Evolutionary conservation across 2,113 vertebrate species (phyloP).

Genomic region (Fulmarus glacialis): DNA sequence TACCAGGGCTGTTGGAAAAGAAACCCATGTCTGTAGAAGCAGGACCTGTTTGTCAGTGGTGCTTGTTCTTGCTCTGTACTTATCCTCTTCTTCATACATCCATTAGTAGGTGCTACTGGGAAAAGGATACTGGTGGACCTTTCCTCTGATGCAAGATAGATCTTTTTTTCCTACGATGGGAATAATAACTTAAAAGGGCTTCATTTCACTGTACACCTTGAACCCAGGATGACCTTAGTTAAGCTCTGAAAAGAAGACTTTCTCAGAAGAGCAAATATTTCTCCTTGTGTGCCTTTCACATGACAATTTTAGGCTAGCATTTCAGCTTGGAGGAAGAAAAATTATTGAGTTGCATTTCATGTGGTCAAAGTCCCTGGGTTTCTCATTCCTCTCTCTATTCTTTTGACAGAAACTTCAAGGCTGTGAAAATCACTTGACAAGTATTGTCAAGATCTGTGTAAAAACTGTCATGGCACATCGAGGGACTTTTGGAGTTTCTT

Average conservation of each 20-base stretch:
- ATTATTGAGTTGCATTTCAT: not conserved
- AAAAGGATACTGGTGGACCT: not conserved
- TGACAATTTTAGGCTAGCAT: not conserved
- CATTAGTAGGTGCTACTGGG: not conserved
- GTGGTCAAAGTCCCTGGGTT: not conserved
- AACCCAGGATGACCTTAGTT: not conserved
- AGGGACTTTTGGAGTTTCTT: constrained; percentile 22
- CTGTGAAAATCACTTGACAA: constrained; percentile 23
- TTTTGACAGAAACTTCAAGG: constrained; percentile 51
- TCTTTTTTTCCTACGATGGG: not conserved
- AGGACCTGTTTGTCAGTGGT: not conserved
- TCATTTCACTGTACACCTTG: not conserved
- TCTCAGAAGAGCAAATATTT: not conserved
- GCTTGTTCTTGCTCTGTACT: not conserved
- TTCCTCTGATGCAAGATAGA: not conserved
- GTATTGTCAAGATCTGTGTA: constrained; percentile 1
- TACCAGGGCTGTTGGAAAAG: not conserved
- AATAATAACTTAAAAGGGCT: not conserved
- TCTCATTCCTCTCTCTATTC: not conserved
- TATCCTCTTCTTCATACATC: not conserved
- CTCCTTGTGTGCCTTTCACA: not conserved
- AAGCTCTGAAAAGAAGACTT: not conserved
- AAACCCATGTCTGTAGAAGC: fast-evolving
- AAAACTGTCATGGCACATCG: not conserved
- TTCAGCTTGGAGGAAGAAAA: not conserved